Evolutionary conservation across 2,888 invertebrate genomes (phyloP).

Genomic region (Cheilosia impressa): DNA sequence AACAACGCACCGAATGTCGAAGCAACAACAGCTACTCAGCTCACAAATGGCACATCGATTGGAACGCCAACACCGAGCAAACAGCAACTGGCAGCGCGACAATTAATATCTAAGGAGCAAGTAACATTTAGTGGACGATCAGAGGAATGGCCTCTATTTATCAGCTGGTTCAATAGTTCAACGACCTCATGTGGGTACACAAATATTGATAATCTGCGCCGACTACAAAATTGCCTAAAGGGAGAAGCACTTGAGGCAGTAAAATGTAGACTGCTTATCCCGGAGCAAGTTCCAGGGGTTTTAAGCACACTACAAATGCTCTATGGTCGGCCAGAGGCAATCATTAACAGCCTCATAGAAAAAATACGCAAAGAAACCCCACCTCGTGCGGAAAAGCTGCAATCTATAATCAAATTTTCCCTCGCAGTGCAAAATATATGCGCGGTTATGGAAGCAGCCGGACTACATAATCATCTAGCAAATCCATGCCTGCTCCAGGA

Average conservation of each 20-base stretch:
- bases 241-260: too few relatives aligned
- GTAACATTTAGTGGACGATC: too few relatives aligned
- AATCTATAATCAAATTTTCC: slow-evolving; percentile 31
- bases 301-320: slow-evolving; percentile 14
- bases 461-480: too few relatives aligned
- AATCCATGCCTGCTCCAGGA: too few relatives aligned
- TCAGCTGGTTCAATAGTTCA: too few relatives aligned
- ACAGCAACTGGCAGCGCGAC: slow-evolving; percentile 21
- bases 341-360: slow-evolving; percentile 10
- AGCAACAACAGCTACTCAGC: slow-evolving; percentile 2
- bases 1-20: not conserved
- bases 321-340: slow-evolving; percentile 10
- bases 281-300: slow-evolving; percentile 10
- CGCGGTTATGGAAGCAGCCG: too few relatives aligned
- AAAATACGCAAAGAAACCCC: slow-evolving; percentile 13
- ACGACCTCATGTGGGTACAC: too few relatives aligned
- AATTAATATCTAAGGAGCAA: slow-evolving; percentile 8
- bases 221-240: too few relatives aligned
- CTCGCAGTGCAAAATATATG: slow-evolving; percentile 25
- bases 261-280: too few relatives aligned
- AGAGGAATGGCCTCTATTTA: too few relatives aligned
- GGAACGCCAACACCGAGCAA: slow-evolving; percentile 14
- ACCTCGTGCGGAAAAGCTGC: slow-evolving; percentile 4
- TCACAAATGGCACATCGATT: not conserved
- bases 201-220: too few relatives aligned